These are phyloP conservation scores for Loris lydekkerianus DNA, from an alignment of 2,797 vertebrate genomes.

Conservation along the genomic window DNA sequence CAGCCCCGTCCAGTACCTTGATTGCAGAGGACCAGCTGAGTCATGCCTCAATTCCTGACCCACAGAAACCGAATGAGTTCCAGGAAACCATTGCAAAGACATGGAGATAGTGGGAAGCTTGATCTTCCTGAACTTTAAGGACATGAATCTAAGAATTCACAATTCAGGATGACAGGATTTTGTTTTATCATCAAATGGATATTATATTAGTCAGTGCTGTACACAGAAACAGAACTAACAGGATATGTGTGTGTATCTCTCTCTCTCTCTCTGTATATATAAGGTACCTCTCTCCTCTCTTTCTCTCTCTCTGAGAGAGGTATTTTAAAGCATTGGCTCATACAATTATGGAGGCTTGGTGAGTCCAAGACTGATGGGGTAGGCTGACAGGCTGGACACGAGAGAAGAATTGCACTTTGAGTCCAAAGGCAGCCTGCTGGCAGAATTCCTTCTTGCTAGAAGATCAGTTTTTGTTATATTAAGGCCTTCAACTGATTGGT, in stretches of 20 bases:
- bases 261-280: too few species aligned
- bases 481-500: background rate
- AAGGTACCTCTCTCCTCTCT: too few species aligned
- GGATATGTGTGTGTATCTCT: too few species aligned
- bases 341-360: background rate
- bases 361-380: background rate
- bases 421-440: background rate
- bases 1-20: rapidly evolving
- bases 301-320: background rate
- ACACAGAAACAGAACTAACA: background rate
- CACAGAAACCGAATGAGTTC: background rate
- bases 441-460: background rate
- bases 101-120: background rate
- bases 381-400: background rate
- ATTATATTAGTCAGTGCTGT: background rate
- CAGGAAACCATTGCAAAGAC: background rate
- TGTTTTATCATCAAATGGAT: background rate
- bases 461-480: background rate
- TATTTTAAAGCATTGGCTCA: background rate
- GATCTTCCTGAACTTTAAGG: background rate
- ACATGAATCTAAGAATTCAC: background rate
- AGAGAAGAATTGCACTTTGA: background rate
- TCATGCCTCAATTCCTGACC: background rate
- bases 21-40: background rate
- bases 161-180: background rate